These are phyloP conservation scores for Polyommatus iphigenia DNA, from an alignment of 2,888 invertebrate genomes.

Conservation along the genomic window DNA sequence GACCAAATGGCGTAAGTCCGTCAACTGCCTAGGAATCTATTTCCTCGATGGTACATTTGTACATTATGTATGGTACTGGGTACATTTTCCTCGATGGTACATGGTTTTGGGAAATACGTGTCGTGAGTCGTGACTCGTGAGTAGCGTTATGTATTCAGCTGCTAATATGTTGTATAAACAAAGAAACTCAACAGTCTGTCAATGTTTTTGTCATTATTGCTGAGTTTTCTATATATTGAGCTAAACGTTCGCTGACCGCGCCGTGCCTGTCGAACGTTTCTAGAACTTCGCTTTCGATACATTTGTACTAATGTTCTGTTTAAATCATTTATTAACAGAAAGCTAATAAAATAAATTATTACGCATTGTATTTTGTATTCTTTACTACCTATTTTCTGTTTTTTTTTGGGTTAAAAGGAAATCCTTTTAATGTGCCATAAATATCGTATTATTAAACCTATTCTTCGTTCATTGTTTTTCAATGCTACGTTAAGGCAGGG, in stretches of 20 bases:
- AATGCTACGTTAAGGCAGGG: too few relatives aligned
- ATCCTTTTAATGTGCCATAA: too few relatives aligned
- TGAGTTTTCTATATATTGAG: not conserved
- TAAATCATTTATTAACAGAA: slow-evolving; percentile 73
- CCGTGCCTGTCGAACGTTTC: slow-evolving; percentile 20
- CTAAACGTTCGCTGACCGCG: not conserved
- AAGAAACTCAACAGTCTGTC: not conserved
- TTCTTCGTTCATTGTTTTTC: too few relatives aligned
- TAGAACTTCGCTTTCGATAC: slow-evolving; percentile 52
- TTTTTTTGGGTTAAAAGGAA: too few relatives aligned
- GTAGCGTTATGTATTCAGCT: not conserved
- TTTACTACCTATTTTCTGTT: not conserved
- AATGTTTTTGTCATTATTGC: not conserved
- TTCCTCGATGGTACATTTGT: too few relatives aligned
- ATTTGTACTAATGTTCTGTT: slow-evolving; percentile 63
- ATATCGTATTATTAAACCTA: too few relatives aligned
- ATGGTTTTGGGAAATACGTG: not conserved
- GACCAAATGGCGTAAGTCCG: too few relatives aligned
- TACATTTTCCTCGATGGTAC: too few relatives aligned
- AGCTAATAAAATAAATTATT: slow-evolving; percentile 61
- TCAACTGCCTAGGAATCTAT: too few relatives aligned
- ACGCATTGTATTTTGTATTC: not conserved
- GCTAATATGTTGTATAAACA: not conserved
- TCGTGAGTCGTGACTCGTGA: not conserved
- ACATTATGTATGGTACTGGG: too few relatives aligned